These are phyloP conservation scores for Triplophysa rosa DNA, from an alignment of 2,113 vertebrate species.

Conservation along the genomic window DNA sequence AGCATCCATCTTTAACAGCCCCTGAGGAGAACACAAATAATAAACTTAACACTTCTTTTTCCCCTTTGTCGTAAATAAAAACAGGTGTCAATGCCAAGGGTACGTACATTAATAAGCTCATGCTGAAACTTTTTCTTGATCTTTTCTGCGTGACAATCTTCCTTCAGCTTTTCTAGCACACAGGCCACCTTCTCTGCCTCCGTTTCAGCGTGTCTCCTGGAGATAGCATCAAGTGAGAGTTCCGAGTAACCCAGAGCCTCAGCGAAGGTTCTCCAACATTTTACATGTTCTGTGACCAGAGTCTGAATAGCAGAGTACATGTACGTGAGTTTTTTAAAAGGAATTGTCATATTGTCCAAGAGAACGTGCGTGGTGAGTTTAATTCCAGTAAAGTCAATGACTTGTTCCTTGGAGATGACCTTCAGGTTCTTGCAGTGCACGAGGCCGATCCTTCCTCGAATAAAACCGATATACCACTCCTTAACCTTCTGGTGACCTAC, in stretches of 20 bases:
- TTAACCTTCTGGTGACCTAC: slow-evolving; percentile 91
- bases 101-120: slow-evolving; percentile 88
- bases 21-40: slow-evolving; percentile 67
- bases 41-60: background rate
- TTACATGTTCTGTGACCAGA: slow-evolving; percentile 83
- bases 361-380: slow-evolving; percentile 79
- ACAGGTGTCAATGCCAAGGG: background rate
- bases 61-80: background rate
- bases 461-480: slow-evolving; percentile 92
- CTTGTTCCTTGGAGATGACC: slow-evolving; percentile 86
- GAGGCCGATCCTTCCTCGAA: slow-evolving; percentile 86
- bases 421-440: slow-evolving; percentile 93
- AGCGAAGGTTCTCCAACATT: slow-evolving; percentile 86
- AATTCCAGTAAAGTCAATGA: slow-evolving; percentile 79
- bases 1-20: slow-evolving; percentile 89
- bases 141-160: slow-evolving; percentile 88
- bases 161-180: slow-evolving; percentile 89
- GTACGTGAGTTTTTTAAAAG: slow-evolving; percentile 93
- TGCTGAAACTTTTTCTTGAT: slow-evolving; percentile 86
- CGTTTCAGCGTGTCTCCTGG: slow-evolving; percentile 71
- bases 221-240: slow-evolving; percentile 75
- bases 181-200: slow-evolving; percentile 87
- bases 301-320: slow-evolving; percentile 92
- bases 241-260: slow-evolving; percentile 83
- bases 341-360: slow-evolving; percentile 84